Percentiles rank a stretch among this genome's conserved stretches.
phyloP scores from a whole-genome alignment of 2,113 vertebrate species.

The Glaucidium brasilianum region DNA sequence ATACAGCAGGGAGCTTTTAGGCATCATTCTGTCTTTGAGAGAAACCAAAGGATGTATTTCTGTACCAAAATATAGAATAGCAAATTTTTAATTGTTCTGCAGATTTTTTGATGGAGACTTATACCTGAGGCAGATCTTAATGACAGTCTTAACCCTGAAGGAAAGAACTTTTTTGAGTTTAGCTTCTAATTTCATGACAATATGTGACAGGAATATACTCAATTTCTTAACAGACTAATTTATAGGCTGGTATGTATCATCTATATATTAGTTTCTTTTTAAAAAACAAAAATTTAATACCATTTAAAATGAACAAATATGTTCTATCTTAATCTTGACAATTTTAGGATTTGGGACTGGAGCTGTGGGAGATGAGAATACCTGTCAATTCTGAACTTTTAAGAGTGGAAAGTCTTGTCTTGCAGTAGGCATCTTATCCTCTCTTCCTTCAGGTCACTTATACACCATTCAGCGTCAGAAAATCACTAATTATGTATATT shows the following conservation, averaged over 20 bases:
- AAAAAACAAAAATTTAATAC: neutral
- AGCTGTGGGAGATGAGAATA: neutral
- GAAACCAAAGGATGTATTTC: neutral
- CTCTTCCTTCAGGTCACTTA: neutral
- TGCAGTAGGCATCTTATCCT: neutral
- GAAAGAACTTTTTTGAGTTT: neutral
- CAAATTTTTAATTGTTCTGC: neutral
- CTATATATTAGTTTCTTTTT: neutral
- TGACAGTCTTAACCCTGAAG: neutral
- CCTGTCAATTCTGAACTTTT: neutral
- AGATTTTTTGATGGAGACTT: neutral
- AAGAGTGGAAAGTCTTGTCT: neutral
- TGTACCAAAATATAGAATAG: neutral
- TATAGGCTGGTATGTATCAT: neutral
- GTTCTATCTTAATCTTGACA: neutral
- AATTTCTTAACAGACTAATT: neutral
- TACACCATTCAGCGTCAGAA: neutral
- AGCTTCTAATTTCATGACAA: neutral
- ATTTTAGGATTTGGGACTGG: neutral
- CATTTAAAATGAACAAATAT: neutral
- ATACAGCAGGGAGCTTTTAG: neutral
- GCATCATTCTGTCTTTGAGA: neutral
- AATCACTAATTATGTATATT: neutral
- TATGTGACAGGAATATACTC: neutral
- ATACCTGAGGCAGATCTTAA: neutral